Evolutionary conservation across 2,888 invertebrate genomes (phyloP).

Genomic region (Thymelicus acteon): DNA sequence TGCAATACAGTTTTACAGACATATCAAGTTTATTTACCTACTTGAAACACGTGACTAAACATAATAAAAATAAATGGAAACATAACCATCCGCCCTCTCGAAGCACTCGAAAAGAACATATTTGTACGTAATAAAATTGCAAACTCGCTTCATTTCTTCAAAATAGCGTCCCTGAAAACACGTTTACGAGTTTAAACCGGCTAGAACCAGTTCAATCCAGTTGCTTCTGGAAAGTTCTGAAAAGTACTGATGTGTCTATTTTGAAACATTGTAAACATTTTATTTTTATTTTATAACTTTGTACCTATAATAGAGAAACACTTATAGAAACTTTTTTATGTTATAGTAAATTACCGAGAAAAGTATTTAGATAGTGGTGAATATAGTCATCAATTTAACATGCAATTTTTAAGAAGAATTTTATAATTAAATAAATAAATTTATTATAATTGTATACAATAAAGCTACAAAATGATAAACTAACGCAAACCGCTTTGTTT

Average conservation of each 20-base stretch:
- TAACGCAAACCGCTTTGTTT: constrained; percentile 20
- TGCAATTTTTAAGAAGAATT: too few relatives aligned
- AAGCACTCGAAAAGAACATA: constrained; percentile 7
- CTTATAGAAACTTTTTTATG: too few relatives aligned
- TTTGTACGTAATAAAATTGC: constrained; percentile 23
- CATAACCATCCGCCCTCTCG: background rate
- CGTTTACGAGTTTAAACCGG: constrained; percentile 43
- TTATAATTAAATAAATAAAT: too few relatives aligned
- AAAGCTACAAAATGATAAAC: constrained; percentile 10
- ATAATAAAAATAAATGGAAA: constrained; percentile 19
- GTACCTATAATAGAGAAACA: background rate
- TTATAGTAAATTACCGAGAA: too few relatives aligned
- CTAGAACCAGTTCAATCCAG: constrained; percentile 32
- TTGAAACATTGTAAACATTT: background rate
- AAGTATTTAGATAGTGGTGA: too few relatives aligned
- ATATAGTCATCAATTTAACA: too few relatives aligned
- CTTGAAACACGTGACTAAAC: background rate
- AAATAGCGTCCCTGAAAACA: constrained; percentile 29
- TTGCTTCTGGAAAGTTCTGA: constrained; percentile 24
- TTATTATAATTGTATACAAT: background rate
- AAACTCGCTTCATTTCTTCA: constrained; percentile 34
- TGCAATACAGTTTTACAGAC: background rate
- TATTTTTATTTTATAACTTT: background rate
- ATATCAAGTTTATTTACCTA: background rate
- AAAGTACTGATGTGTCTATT: constrained; percentile 19